Percentiles rank a stretch among this genome's conserved stretches.
These are phyloP conservation scores for Nasonia vitripennis DNA, from an alignment of 1,140 invertebrate genomes.

Conservation along the genomic window DNA sequence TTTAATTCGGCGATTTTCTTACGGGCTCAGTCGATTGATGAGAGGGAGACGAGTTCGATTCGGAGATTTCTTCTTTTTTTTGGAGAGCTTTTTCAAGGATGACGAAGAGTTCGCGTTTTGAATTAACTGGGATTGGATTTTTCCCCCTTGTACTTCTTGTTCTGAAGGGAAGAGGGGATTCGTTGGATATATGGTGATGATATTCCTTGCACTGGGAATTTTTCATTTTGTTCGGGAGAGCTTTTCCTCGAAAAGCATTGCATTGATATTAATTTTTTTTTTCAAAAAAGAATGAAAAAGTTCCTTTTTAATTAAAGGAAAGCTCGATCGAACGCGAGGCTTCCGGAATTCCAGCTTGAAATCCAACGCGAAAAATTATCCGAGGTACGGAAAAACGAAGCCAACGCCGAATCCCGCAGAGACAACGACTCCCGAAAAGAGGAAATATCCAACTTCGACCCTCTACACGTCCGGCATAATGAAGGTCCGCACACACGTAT, in stretches of 20 bases:
- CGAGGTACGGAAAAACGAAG: no score
- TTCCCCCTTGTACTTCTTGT: background rate
- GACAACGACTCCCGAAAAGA: no score
- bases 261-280: no score
- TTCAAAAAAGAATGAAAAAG: background rate
- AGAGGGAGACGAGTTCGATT: background rate
- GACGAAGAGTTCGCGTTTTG: background rate
- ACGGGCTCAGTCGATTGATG: background rate
- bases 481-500: no score
- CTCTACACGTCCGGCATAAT: no score
- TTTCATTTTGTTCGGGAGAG: background rate
- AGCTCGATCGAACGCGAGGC: no score
- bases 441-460: no score
- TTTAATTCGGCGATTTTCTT: constrained; percentile 12
- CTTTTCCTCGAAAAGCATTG: no score
- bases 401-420: no score
- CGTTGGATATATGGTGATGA: background rate
- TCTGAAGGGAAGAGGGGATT: background rate
- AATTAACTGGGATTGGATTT: background rate
- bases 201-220: background rate
- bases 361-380: no score
- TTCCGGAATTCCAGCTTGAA: no score
- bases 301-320: background rate
- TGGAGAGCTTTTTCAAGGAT: background rate
- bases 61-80: background rate